Evolutionary conservation across 1,140 invertebrate species (phyloP).

Genomic region (Zaprionus nigranus): DNA sequence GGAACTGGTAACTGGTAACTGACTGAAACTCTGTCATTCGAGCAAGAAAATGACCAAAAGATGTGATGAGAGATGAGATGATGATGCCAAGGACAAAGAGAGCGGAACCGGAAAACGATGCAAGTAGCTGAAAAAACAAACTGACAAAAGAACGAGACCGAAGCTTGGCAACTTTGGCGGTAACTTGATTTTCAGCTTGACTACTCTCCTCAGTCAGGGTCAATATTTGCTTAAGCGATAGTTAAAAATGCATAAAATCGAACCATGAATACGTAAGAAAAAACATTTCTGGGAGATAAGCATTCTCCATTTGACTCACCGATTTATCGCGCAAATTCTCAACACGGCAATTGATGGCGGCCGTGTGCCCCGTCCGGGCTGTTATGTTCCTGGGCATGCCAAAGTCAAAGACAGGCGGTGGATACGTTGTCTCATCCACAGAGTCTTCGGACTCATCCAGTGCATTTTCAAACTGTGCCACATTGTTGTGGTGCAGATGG

Average conservation of each 20-base stretch:
- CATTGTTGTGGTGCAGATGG: constrained; percentile 46
- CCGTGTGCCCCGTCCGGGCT: constrained; percentile 92
- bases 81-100: constrained; percentile 33
- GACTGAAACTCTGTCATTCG: constrained; percentile 57
- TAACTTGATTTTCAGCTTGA: constrained; percentile 79
- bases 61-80: constrained; percentile 33
- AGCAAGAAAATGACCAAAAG: constrained; percentile 55
- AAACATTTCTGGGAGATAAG: constrained; percentile 51
- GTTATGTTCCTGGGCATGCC: constrained; percentile 92
- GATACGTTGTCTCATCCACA: constrained; percentile 64
- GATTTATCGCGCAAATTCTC: constrained; percentile 93
- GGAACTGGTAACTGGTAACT: constrained; percentile 6
- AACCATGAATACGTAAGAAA: background rate
- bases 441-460: constrained; percentile 58
- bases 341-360: constrained; percentile 93
- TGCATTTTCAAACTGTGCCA: constrained; percentile 59
- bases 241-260: constrained; percentile 69
- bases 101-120: constrained; percentile 55
- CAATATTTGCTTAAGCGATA: constrained; percentile 64
- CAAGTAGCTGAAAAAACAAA: constrained; percentile 53
- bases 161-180: constrained; percentile 50
- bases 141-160: constrained; percentile 28
- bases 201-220: constrained; percentile 44
- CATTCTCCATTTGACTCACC: constrained; percentile 86
- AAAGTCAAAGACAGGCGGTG: constrained; percentile 90